phyloP scores from a whole-genome alignment of 2,888 invertebrate genomes.

The Tipula lateralis region DNA sequence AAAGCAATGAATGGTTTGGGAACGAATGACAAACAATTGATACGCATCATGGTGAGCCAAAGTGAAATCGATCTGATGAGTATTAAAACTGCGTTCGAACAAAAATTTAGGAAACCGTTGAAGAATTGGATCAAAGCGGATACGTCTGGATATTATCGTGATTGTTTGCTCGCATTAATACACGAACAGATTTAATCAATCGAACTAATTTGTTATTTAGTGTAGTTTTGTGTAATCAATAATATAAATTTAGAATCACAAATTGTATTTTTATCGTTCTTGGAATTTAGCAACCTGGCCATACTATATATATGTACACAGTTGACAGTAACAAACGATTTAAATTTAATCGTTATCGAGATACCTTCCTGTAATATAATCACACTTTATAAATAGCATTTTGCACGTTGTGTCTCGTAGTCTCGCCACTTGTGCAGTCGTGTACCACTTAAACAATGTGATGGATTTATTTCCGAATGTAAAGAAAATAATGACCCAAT shows the following conservation, averaged over 20 bases:
- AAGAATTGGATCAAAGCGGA: constrained; percentile 78
- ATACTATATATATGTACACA: no score
- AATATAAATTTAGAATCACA: no score
- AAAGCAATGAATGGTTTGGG: constrained; percentile 86
- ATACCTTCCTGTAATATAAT: background rate
- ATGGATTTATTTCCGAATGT: background rate
- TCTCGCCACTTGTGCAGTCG: background rate
- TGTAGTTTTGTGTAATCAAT: no score
- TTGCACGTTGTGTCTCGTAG: background rate
- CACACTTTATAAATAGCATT: background rate
- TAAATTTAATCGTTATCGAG: background rate
- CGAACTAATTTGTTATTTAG: no score
- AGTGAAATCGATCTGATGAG: constrained; percentile 81
- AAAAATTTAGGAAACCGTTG: constrained; percentile 68
- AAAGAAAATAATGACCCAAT: constrained; percentile 6
- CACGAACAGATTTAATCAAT: background rate
- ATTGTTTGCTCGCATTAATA: constrained; percentile 69
- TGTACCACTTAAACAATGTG: no score
- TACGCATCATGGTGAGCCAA: constrained; percentile 77
- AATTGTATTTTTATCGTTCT: no score
- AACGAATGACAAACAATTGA: constrained; percentile 79
- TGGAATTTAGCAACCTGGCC: no score
- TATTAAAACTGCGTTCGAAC: constrained; percentile 73
- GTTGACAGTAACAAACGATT: background rate
- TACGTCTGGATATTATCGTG: constrained; percentile 82